Evolutionary conservation across 2,888 invertebrate genomes (phyloP).

Genomic region (Rotaria sp.): DNA sequence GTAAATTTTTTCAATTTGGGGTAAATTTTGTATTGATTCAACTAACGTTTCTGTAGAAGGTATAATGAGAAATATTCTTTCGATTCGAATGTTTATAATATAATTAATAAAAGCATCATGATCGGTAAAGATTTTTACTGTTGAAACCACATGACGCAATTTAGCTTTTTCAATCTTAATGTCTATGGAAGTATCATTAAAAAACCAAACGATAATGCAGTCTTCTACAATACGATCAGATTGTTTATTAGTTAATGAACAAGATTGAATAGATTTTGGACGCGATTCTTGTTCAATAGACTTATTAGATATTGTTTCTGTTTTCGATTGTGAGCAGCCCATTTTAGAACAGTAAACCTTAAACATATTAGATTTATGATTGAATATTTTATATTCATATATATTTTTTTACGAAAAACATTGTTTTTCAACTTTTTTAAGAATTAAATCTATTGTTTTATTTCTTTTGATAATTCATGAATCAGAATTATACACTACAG

Average conservation of each 20-base stretch:
- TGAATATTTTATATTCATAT: too few relatives aligned
- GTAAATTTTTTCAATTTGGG: not conserved
- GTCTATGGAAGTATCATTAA: not conserved
- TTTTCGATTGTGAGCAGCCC: not conserved
- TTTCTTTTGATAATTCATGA: too few relatives aligned
- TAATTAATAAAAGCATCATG: not conserved
- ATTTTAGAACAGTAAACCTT: not conserved
- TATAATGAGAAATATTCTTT: not conserved
- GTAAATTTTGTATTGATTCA: not conserved
- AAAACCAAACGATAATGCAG: not conserved
- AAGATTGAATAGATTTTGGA: not conserved
- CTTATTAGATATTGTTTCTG: accelerated
- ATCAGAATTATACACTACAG: too few relatives aligned
- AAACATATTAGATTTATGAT: not conserved
- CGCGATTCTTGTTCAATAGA: not conserved
- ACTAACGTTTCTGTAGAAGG: not conserved
- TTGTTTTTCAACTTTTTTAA: too few relatives aligned
- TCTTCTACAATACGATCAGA: not conserved
- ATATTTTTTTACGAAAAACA: too few relatives aligned
- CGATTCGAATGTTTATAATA: not conserved
- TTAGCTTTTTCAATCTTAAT: not conserved
- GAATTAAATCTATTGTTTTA: too few relatives aligned
- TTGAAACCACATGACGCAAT: not conserved
- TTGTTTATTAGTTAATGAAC: not conserved
- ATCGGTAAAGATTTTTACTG: not conserved